Conservation (phyloP, 2,888 invertebrate genomes). For the Luperina nickerlii region DNA sequence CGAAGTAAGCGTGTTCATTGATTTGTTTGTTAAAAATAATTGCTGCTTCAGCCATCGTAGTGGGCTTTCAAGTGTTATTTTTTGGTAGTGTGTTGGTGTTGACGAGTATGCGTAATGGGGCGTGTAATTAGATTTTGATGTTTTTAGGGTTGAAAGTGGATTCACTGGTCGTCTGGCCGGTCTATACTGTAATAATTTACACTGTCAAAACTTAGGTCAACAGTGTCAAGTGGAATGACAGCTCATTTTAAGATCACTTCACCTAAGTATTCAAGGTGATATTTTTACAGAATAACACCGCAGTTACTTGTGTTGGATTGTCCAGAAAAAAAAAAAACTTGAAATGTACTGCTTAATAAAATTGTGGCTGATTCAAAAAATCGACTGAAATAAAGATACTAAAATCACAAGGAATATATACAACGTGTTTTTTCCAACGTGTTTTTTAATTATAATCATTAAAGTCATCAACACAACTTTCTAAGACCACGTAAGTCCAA, state of each 20-base stretch:
- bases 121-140: constrained; percentile 58
- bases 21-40: constrained; percentile 71
- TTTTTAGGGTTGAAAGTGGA: constrained; percentile 17
- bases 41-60: constrained; percentile 56
- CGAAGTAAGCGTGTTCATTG: constrained; percentile 61
- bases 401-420: no score
- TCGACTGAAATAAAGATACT: no score
- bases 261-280: neutral
- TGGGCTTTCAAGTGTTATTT: constrained; percentile 56
- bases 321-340: neutral
- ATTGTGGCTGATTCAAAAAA: no score
- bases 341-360: no score
- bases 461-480: no score
- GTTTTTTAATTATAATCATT: no score
- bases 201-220: neutral
- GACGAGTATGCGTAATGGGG: constrained; percentile 53
- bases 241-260: neutral
- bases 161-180: neutral
- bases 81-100: constrained; percentile 46
- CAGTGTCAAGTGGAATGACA: neutral
- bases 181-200: neutral
- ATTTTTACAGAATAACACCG: neutral
- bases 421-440: no score
- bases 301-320: neutral
- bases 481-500: no score